Evolutionary conservation across 2,888 invertebrate genomes (phyloP).

Genomic region (Ophion ellenae): DNA sequence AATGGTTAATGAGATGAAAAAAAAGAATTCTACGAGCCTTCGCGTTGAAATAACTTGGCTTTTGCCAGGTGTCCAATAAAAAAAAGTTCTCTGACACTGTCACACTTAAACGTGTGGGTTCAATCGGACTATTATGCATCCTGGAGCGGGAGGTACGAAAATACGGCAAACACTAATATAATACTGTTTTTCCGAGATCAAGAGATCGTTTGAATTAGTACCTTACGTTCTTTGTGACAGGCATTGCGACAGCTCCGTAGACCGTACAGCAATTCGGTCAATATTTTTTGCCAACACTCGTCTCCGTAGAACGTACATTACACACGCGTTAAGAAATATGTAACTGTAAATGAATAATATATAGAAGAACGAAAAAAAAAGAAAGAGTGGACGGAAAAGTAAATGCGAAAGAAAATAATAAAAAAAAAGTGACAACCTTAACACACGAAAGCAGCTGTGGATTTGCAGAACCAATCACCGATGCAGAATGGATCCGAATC

Average conservation of each 20-base stretch:
- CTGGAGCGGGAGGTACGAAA: background rate
- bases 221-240: conserved; percentile 33
- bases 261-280: background rate
- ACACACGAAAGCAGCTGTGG: conserved; percentile 88
- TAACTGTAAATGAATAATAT: background rate
- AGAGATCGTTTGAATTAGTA: conserved; percentile 49
- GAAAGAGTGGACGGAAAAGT: background rate
- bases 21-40: background rate
- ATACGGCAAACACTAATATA: conserved; percentile 3
- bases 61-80: no score
- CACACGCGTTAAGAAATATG: background rate
- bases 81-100: no score
- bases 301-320: background rate
- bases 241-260: conserved; percentile 19
- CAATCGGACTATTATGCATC: conserved; percentile 29
- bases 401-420: conserved; percentile 21
- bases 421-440: conserved; percentile 75
- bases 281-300: background rate
- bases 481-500: conserved; percentile 92
- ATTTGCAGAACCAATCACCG: conserved; percentile 92
- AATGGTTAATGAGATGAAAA: background rate
- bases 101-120: conserved; percentile 27
- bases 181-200: conserved; percentile 48
- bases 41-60: background rate
- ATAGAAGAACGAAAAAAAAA: background rate